Base-by-base conservation (phyloP, 2,797 vertebrate species). In the Xenopus petersii region DNA sequence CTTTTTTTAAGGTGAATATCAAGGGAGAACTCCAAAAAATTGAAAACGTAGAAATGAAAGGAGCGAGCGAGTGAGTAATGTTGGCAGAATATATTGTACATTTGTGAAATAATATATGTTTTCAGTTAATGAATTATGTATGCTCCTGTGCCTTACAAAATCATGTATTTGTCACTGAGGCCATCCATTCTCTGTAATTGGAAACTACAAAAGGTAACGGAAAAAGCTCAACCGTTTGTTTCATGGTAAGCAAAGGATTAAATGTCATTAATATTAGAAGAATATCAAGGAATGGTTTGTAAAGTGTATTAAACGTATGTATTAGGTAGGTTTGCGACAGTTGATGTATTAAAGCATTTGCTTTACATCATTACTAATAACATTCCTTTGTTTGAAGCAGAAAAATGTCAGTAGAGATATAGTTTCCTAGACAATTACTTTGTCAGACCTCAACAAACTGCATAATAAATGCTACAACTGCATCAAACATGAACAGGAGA, bases 391-490 rank as follows among this genome's bases (percentile, higher is more conserved):
- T 82, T 82, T 72, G 82, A 88, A 86, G 85, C 83, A 87, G 87
- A 83, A 86, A 88, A 80, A 75, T 80, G 81, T 88, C 84, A 90
- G 89, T 87, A 91, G 88, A 88, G 83, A 81, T 84, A 80, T 87
- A 85, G 26, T 89, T 92, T 91, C 81, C 82, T 87, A 90, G 90
- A 90, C 89, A 90, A 91, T 90, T 91, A 89, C 89, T 93, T 89
- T 88, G 88, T 92, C 89, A 91, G 87, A 90, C 91, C 88, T 92
- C 89, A 89, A 88, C 85, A 89, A 92, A 90, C 88, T 88, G 85
- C 86, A 89, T 89, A 91, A 91, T 91, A 90, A 90, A 90, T 92
- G 89, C 87, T 87, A 84, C 84, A 90, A 86, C 90, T 87, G 88
- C 87, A 87, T 91, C 88, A 88, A 86, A 90, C 87, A 89, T 82